Evolutionary conservation across 2,888 invertebrate genomes (phyloP).

Genomic region (Archips xylosteana): DNA sequence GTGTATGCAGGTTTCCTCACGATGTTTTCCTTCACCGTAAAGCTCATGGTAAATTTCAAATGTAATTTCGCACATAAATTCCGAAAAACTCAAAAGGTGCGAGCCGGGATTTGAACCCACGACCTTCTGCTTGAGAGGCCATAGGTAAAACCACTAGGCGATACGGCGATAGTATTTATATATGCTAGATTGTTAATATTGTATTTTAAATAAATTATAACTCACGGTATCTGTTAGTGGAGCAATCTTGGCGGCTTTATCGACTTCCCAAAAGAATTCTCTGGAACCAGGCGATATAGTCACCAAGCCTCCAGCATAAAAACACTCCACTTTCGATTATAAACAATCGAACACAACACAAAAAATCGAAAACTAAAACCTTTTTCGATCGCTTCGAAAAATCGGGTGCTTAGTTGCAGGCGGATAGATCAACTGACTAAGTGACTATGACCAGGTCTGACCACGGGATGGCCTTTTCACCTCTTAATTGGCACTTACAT

Average conservation of each 20-base stretch:
- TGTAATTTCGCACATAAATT: no score
- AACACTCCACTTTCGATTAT: slow-evolving; percentile 66
- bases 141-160: no score
- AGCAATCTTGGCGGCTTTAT: slow-evolving; percentile 76
- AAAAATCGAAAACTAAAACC: slow-evolving; percentile 16
- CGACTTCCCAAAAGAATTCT: slow-evolving; percentile 67
- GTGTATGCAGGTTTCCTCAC: no score
- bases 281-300: slow-evolving; percentile 64
- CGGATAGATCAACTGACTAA: slow-evolving; percentile 23
- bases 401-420: slow-evolving; percentile 16
- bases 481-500: slow-evolving; percentile 67
- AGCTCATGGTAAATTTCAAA: no score
- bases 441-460: slow-evolving; percentile 25
- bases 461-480: slow-evolving; percentile 33
- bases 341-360: slow-evolving; percentile 22
- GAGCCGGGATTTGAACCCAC: no score
- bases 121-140: no score
- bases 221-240: slow-evolving; percentile 77
- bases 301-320: slow-evolving; percentile 61
- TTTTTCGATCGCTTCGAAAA: slow-evolving; percentile 14
- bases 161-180: no score
- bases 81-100: no score
- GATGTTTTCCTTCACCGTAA: no score
- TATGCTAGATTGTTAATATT: background rate
- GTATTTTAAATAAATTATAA: slow-evolving; percentile 40